These are phyloP conservation scores for Echinarachnius parma DNA, from an alignment of 53 echinoderm and acorn worm species.

Conservation along the genomic window DNA sequence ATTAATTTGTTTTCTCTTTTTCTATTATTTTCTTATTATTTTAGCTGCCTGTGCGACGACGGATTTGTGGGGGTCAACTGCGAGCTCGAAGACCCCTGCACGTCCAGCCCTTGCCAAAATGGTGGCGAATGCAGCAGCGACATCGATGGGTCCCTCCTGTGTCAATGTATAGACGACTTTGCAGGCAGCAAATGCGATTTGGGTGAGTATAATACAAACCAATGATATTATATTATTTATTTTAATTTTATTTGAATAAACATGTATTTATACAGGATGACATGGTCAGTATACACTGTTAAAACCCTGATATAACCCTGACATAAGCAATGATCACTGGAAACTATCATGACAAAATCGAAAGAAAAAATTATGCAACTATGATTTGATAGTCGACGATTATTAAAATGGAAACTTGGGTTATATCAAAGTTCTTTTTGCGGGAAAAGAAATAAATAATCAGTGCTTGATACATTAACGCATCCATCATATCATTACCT, in stretches of 20 bases:
- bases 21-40: background rate
- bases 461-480: background rate
- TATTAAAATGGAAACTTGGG: too few relatives aligned
- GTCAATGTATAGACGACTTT: background rate
- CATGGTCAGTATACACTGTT: too few relatives aligned
- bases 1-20: too few relatives aligned
- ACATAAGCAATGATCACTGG: too few relatives aligned
- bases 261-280: too few relatives aligned
- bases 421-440: too few relatives aligned
- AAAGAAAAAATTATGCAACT: background rate
- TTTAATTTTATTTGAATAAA: too few relatives aligned
- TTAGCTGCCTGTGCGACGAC: constrained; percentile 3
- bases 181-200: constrained; percentile 1
- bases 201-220: background rate
- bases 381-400: background rate
- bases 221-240: too few relatives aligned
- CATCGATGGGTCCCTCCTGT: background rate
- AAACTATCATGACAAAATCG: too few relatives aligned
- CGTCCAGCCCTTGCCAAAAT: constrained; percentile 9
- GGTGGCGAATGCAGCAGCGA: constrained; percentile 14
- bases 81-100: constrained; percentile 5
- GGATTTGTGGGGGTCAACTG: constrained; percentile 12
- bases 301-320: too few relatives aligned
- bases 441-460: background rate
- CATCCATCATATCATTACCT: too few relatives aligned